Percentiles rank a stretch among this genome's conserved stretches.
These are phyloP conservation scores for Felis chaus DNA, from an alignment of 2,113 vertebrate species.

Conservation along the genomic window DNA sequence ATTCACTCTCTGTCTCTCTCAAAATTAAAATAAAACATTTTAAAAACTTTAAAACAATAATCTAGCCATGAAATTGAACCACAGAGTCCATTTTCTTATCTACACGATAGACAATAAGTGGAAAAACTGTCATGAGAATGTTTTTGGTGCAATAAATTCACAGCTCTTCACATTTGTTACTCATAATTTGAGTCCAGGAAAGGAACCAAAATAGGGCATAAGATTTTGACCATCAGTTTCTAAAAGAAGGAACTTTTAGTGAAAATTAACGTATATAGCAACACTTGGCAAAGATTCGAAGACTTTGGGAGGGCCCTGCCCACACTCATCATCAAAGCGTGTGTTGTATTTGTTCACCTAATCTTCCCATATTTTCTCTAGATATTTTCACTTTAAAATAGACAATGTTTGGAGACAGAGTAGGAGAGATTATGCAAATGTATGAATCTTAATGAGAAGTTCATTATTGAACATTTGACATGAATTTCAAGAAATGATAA, in stretches of 20 bases:
- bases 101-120: not conserved
- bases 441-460: slow-evolving; percentile 67
- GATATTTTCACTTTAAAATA: slow-evolving; percentile 61
- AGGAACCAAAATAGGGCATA: not conserved
- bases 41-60: no score
- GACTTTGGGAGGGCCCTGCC: not conserved
- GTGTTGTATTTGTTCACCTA: slow-evolving; percentile 23
- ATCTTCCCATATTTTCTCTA: slow-evolving; percentile 47
- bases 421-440: slow-evolving; percentile 71
- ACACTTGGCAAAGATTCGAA: not conserved
- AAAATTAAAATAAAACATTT: no score
- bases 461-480: slow-evolving; percentile 67
- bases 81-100: not conserved
- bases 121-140: not conserved
- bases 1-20: no score
- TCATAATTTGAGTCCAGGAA: slow-evolving; percentile 7
- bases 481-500: slow-evolving; percentile 69
- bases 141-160: slow-evolving; percentile 9
- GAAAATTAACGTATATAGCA: not conserved
- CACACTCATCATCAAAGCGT: slow-evolving; percentile 22
- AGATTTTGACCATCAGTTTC: not conserved
- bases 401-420: slow-evolving; percentile 40
- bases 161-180: not conserved
- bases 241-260: slow-evolving; percentile 7
- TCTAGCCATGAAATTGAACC: not conserved